phyloP scores from a whole-genome alignment of 2,797 vertebrate species.

The Austrolebias charrua region DNA sequence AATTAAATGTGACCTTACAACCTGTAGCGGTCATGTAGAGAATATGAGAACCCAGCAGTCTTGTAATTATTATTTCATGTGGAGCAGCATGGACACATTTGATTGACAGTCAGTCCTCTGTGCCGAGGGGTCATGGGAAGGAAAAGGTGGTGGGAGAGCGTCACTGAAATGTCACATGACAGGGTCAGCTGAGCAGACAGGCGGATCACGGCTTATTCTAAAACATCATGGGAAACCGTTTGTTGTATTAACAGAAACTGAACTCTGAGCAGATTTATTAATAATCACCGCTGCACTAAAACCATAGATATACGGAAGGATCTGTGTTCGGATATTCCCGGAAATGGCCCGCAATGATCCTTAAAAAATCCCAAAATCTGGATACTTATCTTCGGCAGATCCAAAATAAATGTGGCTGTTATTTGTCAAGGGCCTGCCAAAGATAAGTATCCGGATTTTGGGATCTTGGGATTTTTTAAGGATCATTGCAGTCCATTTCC shows the following conservation, averaged over 20 bases:
- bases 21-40: conserved; percentile 39
- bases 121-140: conserved; percentile 27
- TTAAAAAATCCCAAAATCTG: too few relatives aligned
- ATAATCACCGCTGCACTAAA: conserved; percentile 19
- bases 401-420: too few relatives aligned
- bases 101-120: conserved; percentile 48
- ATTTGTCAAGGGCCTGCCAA: too few relatives aligned
- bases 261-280: conserved; percentile 33
- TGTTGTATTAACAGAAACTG: conserved; percentile 5
- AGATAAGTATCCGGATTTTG: too few relatives aligned
- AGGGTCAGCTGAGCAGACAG: conserved; percentile 25
- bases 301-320: too few relatives aligned
- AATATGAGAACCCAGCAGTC: conserved; percentile 19
- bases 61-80: conserved; percentile 46
- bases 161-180: conserved; percentile 33
- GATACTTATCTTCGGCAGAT: too few relatives aligned
- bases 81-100: conserved; percentile 34
- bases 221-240: conserved; percentile 6
- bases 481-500: too few relatives aligned
- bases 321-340: too few relatives aligned
- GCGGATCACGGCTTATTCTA: neutral
- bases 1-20: conserved; percentile 24
- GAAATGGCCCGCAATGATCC: too few relatives aligned
- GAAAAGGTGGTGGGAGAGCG: conserved; percentile 24
- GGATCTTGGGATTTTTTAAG: too few relatives aligned